Base-by-base conservation (phyloP, 2,797 vertebrate genomes). In the Hemibagrus guttatus region DNA sequence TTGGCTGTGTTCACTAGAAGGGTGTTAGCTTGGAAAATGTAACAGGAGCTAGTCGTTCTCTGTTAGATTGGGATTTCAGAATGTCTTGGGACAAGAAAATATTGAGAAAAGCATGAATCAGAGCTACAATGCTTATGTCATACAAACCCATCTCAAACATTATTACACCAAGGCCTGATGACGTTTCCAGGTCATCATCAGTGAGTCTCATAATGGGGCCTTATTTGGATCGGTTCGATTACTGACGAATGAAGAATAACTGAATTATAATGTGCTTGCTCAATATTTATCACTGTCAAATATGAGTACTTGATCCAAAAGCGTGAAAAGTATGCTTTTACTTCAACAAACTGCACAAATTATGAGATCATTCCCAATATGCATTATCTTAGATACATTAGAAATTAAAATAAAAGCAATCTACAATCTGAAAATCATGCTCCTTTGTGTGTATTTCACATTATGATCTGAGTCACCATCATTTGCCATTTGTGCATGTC, bases 11-110 rank as follows among this genome's bases (percentile, higher is more conserved):
- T 87, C 85, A 83, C 69, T 84, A 56, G 83, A 83, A 86, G 54
- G 39, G 86, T 89, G 86, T 91, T 83, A 84, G 87, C 88, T 89
- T 90, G 81, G 87, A 88, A 90, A 90, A 88, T 89, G 84, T 89
- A 91, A 90, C 87, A 82, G 84, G 87, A 91, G 74, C 84, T 87
- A 58, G 81, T 86, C 80, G 72, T 80, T 85, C 87, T 79, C 61
- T 28, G 19, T 80, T 81, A 66, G 52, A 81, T 31, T 74, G 85
- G 88, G 89, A 82, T 90, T 85, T 85, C 81, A 88, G 31, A 72
- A 82, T 83, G 80, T 86, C 76, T 80, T 87, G 71, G 75, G 86
- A 90, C 76, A 74, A 28, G 76, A 63, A 88, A 49, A 84, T 82
- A 74, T 52, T 74, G 54, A 69, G 54, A 26, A 61, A 69, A 14